These are phyloP conservation scores for Melanerpes formicivorus DNA, from an alignment of 2,113 vertebrate genomes.

Conservation along the genomic window DNA sequence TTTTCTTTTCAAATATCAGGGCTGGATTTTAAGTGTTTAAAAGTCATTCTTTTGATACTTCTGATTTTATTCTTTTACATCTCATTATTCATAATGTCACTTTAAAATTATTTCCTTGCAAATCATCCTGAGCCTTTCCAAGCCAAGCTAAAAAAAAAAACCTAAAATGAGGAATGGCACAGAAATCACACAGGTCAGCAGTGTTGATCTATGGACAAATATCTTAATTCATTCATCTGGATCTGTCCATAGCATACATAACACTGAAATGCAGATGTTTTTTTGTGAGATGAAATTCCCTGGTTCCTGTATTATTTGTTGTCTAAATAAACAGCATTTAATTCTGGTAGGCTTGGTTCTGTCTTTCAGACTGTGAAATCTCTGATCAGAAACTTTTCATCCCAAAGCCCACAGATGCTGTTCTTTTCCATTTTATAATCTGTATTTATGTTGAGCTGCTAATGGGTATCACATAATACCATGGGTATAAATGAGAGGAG, in stretches of 20 bases:
- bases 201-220: background rate
- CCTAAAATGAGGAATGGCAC: background rate
- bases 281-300: background rate
- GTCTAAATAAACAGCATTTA: background rate
- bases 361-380: background rate
- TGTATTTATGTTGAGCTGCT: background rate
- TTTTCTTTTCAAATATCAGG: conserved; percentile 68
- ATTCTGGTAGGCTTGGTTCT: background rate
- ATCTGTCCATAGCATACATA: background rate
- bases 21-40: conserved; percentile 31
- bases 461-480: background rate
- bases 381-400: background rate
- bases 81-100: background rate
- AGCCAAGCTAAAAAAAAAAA: background rate
- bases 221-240: background rate
- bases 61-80: background rate
- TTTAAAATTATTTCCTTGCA: background rate
- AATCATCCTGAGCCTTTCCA: background rate
- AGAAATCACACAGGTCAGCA: background rate
- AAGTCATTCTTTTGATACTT: conserved; percentile 22
- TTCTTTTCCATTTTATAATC: background rate
- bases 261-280: background rate
- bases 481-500: background rate
- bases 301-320: background rate
- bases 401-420: accelerated